Conservation (phyloP, 2,888 invertebrate genomes). For the Drosophila anomelani region DNA sequence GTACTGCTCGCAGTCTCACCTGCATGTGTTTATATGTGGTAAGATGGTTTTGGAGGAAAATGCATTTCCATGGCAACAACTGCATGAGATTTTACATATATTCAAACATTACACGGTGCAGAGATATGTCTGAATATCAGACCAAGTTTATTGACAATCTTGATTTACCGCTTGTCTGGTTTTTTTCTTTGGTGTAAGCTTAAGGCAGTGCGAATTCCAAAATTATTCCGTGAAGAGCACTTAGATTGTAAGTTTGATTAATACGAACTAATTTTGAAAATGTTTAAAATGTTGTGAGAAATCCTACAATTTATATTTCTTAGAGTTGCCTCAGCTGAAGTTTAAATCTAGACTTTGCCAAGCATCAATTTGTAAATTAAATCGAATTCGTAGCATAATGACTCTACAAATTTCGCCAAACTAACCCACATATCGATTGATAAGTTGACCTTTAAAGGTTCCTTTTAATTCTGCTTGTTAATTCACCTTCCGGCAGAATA, state of each 20-base stretch:
- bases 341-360: no score
- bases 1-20: slow-evolving; percentile 24
- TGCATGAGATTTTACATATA: neutral
- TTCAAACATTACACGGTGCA: neutral
- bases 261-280: no score
- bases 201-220: neutral
- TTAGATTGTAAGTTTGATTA: neutral
- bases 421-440: neutral
- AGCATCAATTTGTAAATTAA: neutral
- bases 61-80: slow-evolving; percentile 23
- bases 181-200: neutral
- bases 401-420: no score
- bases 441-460: slow-evolving; percentile 3
- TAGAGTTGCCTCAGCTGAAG: no score
- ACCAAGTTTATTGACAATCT: slow-evolving; percentile 19
- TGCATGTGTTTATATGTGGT: slow-evolving; percentile 9
- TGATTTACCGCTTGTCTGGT: neutral
- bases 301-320: no score
- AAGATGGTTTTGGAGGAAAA: neutral
- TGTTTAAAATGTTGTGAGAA: no score
- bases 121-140: neutral
- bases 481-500: slow-evolving; percentile 1
- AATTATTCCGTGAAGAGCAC: neutral
- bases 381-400: no score
- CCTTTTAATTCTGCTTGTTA: neutral